Conservation (phyloP, 2,113 vertebrate species). For the Poeciliopsis occidentalis region DNA sequence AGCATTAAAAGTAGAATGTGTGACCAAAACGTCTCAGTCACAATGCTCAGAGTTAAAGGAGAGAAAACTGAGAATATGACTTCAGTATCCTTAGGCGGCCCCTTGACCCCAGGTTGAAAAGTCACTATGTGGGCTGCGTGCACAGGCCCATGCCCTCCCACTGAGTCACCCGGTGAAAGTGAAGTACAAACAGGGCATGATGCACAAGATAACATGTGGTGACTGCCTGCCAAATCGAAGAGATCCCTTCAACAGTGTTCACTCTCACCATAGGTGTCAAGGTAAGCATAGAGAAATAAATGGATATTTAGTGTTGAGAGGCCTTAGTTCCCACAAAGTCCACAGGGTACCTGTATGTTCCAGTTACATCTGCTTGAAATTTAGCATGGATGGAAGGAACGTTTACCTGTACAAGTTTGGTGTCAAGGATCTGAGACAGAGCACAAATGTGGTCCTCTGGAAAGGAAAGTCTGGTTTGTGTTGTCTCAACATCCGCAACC, state of each 20-base stretch:
- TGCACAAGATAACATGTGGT: conserved; percentile 21
- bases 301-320: conserved; percentile 6
- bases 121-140: conserved; percentile 43
- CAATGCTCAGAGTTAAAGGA: not conserved
- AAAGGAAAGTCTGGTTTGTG: conserved; percentile 15
- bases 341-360: not conserved
- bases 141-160: conserved; percentile 35
- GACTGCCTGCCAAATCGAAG: conserved; percentile 48
- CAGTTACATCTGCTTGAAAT: conserved; percentile 2
- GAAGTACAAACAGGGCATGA: conserved; percentile 30
- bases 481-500: conserved; percentile 17
- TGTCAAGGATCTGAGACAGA: not conserved
- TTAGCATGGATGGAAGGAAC: conserved; percentile 1
- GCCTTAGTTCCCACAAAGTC: conserved; percentile 2
- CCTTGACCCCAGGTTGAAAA: conserved; percentile 47
- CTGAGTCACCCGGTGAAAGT: conserved; percentile 56
- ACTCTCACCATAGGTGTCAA: conserved; percentile 21
- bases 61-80: conserved; percentile 21
- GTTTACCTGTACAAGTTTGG: not conserved
- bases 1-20: conserved; percentile 1
- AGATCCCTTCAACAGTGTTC: conserved; percentile 36
- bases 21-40: conserved; percentile 25
- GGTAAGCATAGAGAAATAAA: not conserved
- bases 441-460: not conserved
- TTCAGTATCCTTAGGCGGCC: conserved; percentile 12